Percentiles rank a stretch among this genome's conserved stretches.
phyloP scores from a whole-genome alignment of 2,113 vertebrate species.

The Phrynocephalus versicolor region DNA sequence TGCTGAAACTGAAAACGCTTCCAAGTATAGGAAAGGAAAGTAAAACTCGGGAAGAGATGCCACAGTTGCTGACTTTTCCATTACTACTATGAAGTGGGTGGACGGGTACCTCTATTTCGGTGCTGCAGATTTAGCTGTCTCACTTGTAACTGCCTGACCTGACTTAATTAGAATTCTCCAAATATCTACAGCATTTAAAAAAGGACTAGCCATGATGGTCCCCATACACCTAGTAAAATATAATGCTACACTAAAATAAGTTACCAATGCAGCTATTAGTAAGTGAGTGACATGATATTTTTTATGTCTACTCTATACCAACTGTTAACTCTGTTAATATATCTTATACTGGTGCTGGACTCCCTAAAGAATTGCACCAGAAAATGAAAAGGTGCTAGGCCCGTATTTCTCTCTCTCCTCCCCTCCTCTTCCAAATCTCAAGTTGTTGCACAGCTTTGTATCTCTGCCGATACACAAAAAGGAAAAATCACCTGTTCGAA shows the following conservation, averaged over 20 bases:
- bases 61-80: neutral
- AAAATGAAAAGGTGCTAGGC: neutral
- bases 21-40: neutral
- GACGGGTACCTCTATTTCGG: conserved; percentile 16
- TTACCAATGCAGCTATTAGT: conserved; percentile 42
- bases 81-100: neutral
- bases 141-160: conserved; percentile 26
- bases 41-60: conserved; percentile 19
- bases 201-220: conserved; percentile 1
- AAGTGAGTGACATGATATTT: conserved; percentile 41
- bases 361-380: conserved; percentile 55
- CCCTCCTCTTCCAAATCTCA: neutral
- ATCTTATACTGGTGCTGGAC: conserved; percentile 38
- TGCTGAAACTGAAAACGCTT: conserved; percentile 24
- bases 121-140: conserved; percentile 46
- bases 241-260: conserved; percentile 50
- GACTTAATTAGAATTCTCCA: conserved; percentile 31
- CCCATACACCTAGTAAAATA: conserved; percentile 24
- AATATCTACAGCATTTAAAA: conserved; percentile 26
- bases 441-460: neutral
- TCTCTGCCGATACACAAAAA: neutral
- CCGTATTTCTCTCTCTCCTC: neutral
- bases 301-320: conserved; percentile 46
- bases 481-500: neutral
- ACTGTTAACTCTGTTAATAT: conserved; percentile 52